A percentile compares a stretch with the other conserved stretches of the same genome.
Conservation (phyloP, 1,140 invertebrate species). For the Nymphalis io region DNA sequence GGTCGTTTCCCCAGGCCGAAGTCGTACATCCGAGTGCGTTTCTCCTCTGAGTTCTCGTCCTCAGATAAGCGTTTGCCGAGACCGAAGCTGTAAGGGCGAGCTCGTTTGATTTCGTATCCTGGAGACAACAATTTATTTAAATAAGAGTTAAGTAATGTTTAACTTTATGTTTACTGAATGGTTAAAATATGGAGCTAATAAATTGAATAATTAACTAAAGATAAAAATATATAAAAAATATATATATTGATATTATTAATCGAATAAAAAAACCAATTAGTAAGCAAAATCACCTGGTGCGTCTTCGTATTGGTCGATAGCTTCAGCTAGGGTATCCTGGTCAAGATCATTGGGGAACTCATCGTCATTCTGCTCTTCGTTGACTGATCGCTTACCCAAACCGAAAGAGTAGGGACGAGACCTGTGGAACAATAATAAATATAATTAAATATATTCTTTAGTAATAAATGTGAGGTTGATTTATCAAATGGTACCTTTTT, state of each 20-base stretch:
- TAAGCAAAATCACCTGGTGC: constrained; percentile 44
- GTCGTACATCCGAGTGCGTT: constrained; percentile 71
- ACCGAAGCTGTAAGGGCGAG: constrained; percentile 76
- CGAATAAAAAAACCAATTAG: neutral
- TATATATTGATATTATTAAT: too few relatives aligned
- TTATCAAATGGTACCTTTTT: constrained; percentile 70
- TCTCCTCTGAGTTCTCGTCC: constrained; percentile 59
- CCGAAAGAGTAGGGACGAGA: constrained; percentile 82
- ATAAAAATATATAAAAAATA: too few relatives aligned
- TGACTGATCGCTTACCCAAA: constrained; percentile 81
- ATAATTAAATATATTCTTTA: too few relatives aligned
- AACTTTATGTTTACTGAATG: neutral
- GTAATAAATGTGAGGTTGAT: neutral
- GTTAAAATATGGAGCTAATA: constrained; percentile 2
- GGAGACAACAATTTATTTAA: constrained; percentile 33
- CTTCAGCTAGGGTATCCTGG: constrained; percentile 45
- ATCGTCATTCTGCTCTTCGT: constrained; percentile 51
- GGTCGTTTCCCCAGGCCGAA: constrained; percentile 73
- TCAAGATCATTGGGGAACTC: constrained; percentile 53
- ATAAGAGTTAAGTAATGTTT: neutral
- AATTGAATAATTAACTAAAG: neutral
- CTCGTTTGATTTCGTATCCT: constrained; percentile 73
- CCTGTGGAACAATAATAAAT: constrained; percentile 35
- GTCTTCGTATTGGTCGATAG: constrained; percentile 67
- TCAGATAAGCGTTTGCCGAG: constrained; percentile 70